phyloP scores from a whole-genome alignment of 2,113 vertebrate genomes.

The Dolichallabes microphthalmus region DNA sequence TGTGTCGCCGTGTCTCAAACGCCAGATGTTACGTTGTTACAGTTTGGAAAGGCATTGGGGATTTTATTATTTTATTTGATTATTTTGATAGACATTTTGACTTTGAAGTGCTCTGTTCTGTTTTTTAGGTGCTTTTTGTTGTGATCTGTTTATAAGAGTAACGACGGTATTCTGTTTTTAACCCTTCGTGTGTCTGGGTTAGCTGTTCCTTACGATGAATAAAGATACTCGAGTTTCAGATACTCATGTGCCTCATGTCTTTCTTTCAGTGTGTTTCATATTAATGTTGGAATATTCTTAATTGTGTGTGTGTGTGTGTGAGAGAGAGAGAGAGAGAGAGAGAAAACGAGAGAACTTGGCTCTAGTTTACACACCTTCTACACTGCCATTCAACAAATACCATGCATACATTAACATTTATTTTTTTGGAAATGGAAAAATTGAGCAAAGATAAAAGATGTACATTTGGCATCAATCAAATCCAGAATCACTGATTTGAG shows the following conservation, averaged over 20 bases:
- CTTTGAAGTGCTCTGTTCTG: conserved; percentile 49
- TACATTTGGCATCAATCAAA: conserved; percentile 3
- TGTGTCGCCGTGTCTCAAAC: conserved; percentile 41
- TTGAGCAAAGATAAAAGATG: conserved; percentile 15
- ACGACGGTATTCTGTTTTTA: conserved; percentile 52
- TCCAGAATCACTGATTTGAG: neutral
- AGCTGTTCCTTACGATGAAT: conserved; percentile 65
- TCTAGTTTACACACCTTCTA: conserved; percentile 35
- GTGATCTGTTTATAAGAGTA: conserved; percentile 57
- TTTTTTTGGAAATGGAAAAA: conserved; percentile 36
- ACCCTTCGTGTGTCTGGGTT: conserved; percentile 52
- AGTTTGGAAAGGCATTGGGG: conserved; percentile 46
- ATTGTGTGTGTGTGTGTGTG: conserved; percentile 6
- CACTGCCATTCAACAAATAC: conserved; percentile 38
- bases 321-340: neutral
- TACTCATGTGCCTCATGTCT: conserved; percentile 21
- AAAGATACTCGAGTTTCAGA: conserved; percentile 61
- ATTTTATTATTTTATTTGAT: conserved; percentile 31
- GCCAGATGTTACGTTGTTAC: conserved; percentile 36
- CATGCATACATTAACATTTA: conserved; percentile 51
- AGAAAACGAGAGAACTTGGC: conserved; percentile 10
- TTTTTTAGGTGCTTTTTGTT: conserved; percentile 50
- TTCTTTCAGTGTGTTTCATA: neutral
- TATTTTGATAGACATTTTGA: conserved; percentile 28
- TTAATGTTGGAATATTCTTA: neutral